phyloP scores from a whole-genome alignment of 2,113 vertebrate genomes.

The Lamprologus ornatipinnis region DNA sequence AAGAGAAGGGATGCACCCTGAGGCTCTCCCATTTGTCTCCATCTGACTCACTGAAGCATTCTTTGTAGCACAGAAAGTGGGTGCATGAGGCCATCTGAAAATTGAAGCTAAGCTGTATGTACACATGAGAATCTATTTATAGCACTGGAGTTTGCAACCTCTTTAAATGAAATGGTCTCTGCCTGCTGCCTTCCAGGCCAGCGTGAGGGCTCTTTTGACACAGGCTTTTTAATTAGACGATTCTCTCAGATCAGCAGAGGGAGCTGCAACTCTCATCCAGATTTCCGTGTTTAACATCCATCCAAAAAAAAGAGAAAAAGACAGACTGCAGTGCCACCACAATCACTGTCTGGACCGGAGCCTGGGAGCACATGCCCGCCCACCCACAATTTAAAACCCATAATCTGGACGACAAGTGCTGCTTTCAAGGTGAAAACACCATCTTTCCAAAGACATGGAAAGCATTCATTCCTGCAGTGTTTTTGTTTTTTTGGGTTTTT shows the following conservation, averaged over 20 bases:
- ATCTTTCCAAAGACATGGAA: background rate
- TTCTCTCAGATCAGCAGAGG: constrained; percentile 55
- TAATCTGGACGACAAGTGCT: background rate
- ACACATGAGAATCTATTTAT: constrained; percentile 10
- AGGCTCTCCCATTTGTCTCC: constrained; percentile 25
- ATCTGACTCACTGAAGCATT: constrained; percentile 43
- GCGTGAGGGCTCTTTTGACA: background rate
- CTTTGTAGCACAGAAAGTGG: constrained; percentile 8
- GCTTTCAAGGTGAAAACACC: background rate
- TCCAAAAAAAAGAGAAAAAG: background rate
- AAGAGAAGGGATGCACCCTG: constrained; percentile 15
- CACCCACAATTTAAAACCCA: background rate
- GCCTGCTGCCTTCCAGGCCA: constrained; percentile 7
- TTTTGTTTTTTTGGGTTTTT: too few species aligned
- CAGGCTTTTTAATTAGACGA: constrained; percentile 34
- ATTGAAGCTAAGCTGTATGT: background rate
- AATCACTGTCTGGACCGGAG: background rate
- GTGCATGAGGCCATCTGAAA: constrained; percentile 1
- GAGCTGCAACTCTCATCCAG: constrained; percentile 55
- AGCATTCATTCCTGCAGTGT: background rate
- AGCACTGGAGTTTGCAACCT: background rate
- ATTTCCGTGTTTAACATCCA: constrained; percentile 23
- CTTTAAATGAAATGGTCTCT: constrained; percentile 4
- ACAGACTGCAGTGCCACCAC: constrained; percentile 5
- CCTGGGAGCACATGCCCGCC: background rate